Conservation (phyloP, 2,888 invertebrate genomes). For the Agelastica alni region DNA sequence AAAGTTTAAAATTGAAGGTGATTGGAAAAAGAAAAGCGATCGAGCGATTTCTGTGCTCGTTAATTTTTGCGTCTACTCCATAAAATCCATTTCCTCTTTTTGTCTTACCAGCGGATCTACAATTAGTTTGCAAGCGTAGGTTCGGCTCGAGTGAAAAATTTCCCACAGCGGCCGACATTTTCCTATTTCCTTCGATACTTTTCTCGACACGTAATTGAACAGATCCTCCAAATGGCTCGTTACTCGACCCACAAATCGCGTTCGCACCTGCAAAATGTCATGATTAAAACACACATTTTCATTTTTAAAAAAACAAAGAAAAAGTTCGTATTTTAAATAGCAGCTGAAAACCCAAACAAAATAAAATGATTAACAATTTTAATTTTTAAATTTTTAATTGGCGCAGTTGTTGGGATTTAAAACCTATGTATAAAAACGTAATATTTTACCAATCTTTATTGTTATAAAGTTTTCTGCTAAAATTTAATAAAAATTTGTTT, state of each 20-base stretch:
- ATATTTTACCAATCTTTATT: too few species aligned
- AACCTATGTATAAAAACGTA: too few species aligned
- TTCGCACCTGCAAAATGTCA: conserved; percentile 38
- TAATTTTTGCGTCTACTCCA: conserved; percentile 8
- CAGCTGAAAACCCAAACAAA: too few species aligned
- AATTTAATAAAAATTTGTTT: too few species aligned
- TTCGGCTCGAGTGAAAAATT: conserved; percentile 67
- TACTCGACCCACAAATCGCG: conserved; percentile 38
- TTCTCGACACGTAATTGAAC: conserved; percentile 66
- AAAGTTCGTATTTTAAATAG: too few species aligned
- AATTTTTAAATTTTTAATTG: too few species aligned
- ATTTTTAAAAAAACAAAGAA: too few species aligned
- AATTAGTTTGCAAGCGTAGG: conserved; percentile 66
- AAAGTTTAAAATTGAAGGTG: conserved; percentile 3
- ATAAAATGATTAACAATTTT: too few species aligned
- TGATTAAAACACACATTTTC: too few species aligned
- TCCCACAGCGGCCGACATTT: conserved; percentile 75
- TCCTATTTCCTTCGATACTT: conserved; percentile 68
- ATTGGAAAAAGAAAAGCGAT: neutral
- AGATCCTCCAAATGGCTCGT: conserved; percentile 59
- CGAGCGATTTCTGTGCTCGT: too few species aligned
- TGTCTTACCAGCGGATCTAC: conserved; percentile 67
- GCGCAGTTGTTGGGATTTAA: too few species aligned
- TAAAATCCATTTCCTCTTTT: conserved; percentile 15
- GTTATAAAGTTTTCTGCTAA: too few species aligned